Evolutionary conservation across 2,113 vertebrate species (phyloP), one percentile per base, ranked within the genome.

Genomic region (Notothenia rossii): DNA sequence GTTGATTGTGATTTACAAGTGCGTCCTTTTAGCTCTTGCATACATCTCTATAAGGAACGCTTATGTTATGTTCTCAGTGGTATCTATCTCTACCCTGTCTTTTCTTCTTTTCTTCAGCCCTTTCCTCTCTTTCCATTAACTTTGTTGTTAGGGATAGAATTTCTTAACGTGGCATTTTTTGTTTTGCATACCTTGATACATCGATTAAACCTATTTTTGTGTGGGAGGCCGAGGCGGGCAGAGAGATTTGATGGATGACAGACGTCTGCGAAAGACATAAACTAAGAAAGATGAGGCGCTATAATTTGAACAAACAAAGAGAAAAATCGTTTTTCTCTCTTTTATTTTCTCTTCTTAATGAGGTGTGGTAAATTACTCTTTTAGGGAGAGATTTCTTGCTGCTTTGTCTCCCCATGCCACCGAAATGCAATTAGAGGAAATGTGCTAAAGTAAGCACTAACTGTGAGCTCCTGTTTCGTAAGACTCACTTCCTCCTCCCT

Each of bases 401-500:
- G 83, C 65, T 10, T 87, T 22, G 15, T 62, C 74, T 86, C 81
- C 71, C 40, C 45, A 45, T 78, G 77, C 83, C 25, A 13, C 79
- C 33, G 45, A 85, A 87, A 86, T 79, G 74, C 73, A 89, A 88
- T 93, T 91, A 87, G 64, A 82, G 75, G 43, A 87, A 90, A 87
- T 90, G 77, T 80, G 72, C 78, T 59, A 64, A 76, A 65, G 62
- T 60, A 72, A 84, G 40, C 71, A 77, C 58, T 82, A 60, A 62
- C 62, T n/a, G 60, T 50, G 53, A 67, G 22, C 66, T 62, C 48
- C 25, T 15, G 67, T 77, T 75, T 72, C 59, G 69, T 17, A 0
- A 46, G 22, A 67, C 69, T 64, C 49, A 11, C n/a, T 25, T 25
- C 70, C 12, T 61, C 33, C 20, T 40, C 49, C n/a, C 11, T 7